phyloP scores from a whole-genome alignment of 2,113 vertebrate genomes.

The Nerophis lumbriciformis region DNA sequence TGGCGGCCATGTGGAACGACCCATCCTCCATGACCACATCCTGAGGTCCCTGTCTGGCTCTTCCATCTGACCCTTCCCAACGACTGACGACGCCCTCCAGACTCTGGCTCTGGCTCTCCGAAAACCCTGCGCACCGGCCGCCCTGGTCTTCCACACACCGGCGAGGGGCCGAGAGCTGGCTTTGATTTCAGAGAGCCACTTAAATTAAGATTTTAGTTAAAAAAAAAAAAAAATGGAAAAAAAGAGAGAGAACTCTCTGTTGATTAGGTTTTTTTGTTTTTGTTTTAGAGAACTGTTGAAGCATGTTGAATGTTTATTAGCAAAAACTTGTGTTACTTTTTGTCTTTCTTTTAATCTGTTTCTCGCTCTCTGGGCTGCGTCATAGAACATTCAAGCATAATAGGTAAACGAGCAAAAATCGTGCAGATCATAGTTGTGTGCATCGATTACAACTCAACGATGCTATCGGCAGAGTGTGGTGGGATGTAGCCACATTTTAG shows the following conservation, averaged over 20 bases:
- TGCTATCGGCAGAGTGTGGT: constrained; percentile 68
- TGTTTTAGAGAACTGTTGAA: constrained; percentile 65
- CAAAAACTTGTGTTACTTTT: constrained; percentile 60
- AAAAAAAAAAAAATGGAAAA: constrained; percentile 22
- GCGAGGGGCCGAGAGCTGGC: constrained; percentile 28
- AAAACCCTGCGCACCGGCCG: constrained; percentile 39
- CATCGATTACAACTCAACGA: constrained; percentile 59
- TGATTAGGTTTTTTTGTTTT: constrained; percentile 53
- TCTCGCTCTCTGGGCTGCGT: constrained; percentile 66
- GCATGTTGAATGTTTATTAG: constrained; percentile 74
- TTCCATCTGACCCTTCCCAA: constrained; percentile 59
- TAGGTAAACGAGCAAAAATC: constrained; percentile 45
- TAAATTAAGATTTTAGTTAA: constrained; percentile 2
- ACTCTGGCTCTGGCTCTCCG: constrained; percentile 64
- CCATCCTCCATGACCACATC: constrained; percentile 77
- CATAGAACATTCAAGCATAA: constrained; percentile 55
- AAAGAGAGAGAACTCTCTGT: constrained; percentile 53
- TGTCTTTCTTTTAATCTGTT: constrained; percentile 45
- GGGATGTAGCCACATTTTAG: constrained; percentile 63
- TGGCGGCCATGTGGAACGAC: constrained; percentile 78
- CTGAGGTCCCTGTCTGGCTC: constrained; percentile 69
- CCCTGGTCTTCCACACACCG: constrained; percentile 24
- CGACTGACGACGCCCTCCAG: constrained; percentile 54
- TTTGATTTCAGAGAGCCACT: constrained; percentile 54
- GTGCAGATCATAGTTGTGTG: constrained; percentile 55